A percentile compares a stretch with the other conserved stretches of the same genome.
Conservation (phyloP, 2,797 vertebrate genomes). For the Tapera naevia region DNA sequence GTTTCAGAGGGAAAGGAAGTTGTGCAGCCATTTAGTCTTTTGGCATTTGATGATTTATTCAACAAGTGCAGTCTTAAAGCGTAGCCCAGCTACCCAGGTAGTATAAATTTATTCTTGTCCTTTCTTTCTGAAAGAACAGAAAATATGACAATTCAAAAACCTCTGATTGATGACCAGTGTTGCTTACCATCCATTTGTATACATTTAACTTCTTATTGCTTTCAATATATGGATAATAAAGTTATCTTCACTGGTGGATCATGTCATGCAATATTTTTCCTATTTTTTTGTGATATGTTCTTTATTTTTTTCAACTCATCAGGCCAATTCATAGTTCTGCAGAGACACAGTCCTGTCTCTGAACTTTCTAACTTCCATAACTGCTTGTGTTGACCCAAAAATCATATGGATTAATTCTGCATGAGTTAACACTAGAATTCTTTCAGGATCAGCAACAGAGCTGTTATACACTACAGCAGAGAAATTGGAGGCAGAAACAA, state of each 20-base stretch:
- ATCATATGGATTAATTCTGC: not conserved
- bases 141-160: not conserved
- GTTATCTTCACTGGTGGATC: not conserved
- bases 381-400: not conserved
- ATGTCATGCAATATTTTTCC: not conserved
- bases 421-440: not conserved
- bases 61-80: not conserved
- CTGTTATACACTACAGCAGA: not conserved
- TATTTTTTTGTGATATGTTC: not conserved
- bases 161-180: not conserved
- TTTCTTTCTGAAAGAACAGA: not conserved
- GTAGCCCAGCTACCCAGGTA: not conserved
- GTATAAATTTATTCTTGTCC: not conserved
- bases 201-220: not conserved
- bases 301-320: not conserved
- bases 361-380: not conserved
- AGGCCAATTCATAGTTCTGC: not conserved
- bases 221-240: not conserved
- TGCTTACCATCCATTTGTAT: not conserved
- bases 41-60: not conserved
- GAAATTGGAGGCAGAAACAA: not conserved
- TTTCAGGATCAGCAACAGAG: not conserved
- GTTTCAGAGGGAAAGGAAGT: not conserved
- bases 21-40: not conserved
- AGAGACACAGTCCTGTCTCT: not conserved